Conservation (phyloP, 2,113 vertebrate genomes). For the Bombycilla garrulus region DNA sequence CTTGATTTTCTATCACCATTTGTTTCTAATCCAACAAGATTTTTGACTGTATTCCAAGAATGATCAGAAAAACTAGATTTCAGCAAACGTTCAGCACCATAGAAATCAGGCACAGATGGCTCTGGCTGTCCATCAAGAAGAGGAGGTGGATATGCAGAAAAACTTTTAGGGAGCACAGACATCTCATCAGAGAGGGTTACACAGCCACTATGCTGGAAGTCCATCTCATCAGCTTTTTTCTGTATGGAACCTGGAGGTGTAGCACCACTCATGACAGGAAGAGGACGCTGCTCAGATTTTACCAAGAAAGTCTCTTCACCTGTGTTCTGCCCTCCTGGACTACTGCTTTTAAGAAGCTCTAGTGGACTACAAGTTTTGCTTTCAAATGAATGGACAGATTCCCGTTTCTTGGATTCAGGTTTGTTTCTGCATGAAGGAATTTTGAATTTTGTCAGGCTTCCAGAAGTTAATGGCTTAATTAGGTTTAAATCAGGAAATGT, state of each 20-base stretch:
- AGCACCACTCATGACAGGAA: background rate
- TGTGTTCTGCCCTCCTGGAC: constrained; percentile 4
- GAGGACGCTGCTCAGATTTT: background rate
- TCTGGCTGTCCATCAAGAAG: background rate
- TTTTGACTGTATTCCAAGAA: background rate
- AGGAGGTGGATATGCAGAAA: background rate
- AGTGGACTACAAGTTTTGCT: constrained; percentile 49
- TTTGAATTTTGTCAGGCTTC: constrained; percentile 69
- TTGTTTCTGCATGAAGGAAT: constrained; percentile 72
- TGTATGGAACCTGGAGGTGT: background rate
- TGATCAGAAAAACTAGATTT: background rate
- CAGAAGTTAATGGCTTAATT: constrained; percentile 32
- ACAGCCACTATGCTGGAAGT: background rate
- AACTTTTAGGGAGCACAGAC: background rate
- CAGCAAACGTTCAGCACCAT: background rate
- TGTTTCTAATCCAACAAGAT: constrained; percentile 7
- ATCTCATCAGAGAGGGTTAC: constrained; percentile 16
- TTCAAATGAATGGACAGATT: constrained; percentile 24
- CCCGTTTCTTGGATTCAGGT: background rate
- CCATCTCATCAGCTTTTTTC: background rate
- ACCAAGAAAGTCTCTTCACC: background rate
- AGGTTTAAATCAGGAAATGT: constrained; percentile 35
- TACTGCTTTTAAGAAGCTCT: constrained; percentile 29
- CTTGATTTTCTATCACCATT: background rate
- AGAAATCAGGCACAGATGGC: constrained; percentile 3